phyloP scores from a whole-genome alignment of 2,888 invertebrate genomes.

The Diarsia rubi region DNA sequence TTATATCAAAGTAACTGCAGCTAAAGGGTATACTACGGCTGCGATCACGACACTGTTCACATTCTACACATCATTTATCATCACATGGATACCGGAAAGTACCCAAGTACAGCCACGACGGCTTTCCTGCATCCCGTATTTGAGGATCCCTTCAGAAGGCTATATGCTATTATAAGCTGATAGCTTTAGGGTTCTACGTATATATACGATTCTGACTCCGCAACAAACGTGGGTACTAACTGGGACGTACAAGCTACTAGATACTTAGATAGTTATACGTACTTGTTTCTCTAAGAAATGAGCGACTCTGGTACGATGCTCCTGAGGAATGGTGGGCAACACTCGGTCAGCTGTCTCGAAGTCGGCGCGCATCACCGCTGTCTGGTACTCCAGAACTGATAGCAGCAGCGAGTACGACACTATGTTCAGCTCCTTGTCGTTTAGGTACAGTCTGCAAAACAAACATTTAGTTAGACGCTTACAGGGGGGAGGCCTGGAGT shows the following conservation, averaged over 20 bases:
- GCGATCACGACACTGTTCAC: background rate
- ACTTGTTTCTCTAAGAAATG: constrained; percentile 99
- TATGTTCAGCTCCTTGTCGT: constrained; percentile 99
- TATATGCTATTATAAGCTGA: background rate
- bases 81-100: background rate
- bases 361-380: constrained; percentile 99
- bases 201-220: background rate
- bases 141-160: background rate
- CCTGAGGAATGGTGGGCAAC: constrained; percentile 98
- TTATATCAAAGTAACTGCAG: background rate
- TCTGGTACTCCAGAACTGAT: constrained; percentile 99
- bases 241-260: background rate
- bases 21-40: too few relatives aligned
- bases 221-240: background rate
- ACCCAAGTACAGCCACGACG: background rate
- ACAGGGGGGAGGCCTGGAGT: too few relatives aligned
- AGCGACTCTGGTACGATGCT: constrained; percentile 99
- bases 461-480: background rate
- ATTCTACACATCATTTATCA: background rate
- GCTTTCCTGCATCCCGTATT: background rate
- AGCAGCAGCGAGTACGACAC: constrained; percentile 98
- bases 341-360: constrained; percentile 98
- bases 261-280: constrained; percentile 12
- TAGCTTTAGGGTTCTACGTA: background rate
- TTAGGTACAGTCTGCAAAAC: constrained; percentile 94